Base-by-base conservation (phyloP, 2,113 vertebrate species). In the Alaudala cheleensis region DNA sequence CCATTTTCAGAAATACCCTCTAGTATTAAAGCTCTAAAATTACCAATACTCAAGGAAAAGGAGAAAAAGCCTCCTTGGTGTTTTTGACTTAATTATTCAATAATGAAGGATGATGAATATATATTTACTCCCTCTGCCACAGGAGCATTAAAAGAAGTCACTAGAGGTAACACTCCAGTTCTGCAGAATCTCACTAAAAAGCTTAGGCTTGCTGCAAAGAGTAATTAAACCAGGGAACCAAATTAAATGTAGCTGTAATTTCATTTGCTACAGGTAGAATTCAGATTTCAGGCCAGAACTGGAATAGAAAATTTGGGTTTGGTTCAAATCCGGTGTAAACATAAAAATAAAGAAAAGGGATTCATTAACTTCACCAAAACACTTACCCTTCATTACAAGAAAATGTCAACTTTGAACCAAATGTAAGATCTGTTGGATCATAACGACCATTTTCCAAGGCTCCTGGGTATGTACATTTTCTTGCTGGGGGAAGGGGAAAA, bases 331-430 rank as follows among this genome's bases (percentile, higher is more conserved):
- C 50, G 7, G 6, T 24, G 20, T 45, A 60, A 84, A 67, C 8
- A 39, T 12, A n/a, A 51, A 56, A 11, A 37, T 26, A 47, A 44
- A 5, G 2, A 7, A 54, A 71, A 39, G 45, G 2, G 5, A 86
- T 37, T 53, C 4, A 58, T 80, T 64, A 61, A 40, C 16, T 65
- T 77, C 25, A 71, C 21, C 26, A 69, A 82, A 69, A 69, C 25
- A 96, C 97, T 97, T 81, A 98, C 98, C 98, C 98, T 8, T 9
- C 2, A 3, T 53, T 7, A 94, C 98, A 98, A 39, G 12, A 57
- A 94, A 97, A 96, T 12, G 19, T 83, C 78, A 45, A 6, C 20
- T 9, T 9, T 25, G 91, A 62, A 51, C 96, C 96, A 90, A 97
- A 97, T 1, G 20, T 5, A 34, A 88, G 33, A 25, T 77, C 47